Evolutionary conservation across 2,797 vertebrate species (phyloP), one percentile per base, ranked within the genome.

Genomic region (Rhinogobio ventralis): DNA sequence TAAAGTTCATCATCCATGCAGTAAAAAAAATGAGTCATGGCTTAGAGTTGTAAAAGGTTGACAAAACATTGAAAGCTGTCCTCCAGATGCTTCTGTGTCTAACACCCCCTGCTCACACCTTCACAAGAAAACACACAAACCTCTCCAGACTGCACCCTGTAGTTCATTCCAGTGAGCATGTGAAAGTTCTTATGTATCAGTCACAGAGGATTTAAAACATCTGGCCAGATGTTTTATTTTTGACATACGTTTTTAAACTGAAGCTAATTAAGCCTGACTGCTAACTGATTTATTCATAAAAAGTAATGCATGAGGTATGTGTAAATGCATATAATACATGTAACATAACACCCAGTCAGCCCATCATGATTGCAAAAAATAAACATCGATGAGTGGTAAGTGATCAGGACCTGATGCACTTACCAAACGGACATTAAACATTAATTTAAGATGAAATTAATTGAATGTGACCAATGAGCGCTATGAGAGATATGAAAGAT

Each of bases 201-300:
- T 64, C 76, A 49, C 39, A 45, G n/a, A 39, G 36, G 36, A 77
- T 77, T 76, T 78, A 77, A 73, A 78, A 78, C 55, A 78, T 69
- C 30, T 68, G 46, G 20, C 30, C 20, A 79, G 30, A 2, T 8
- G 10, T 79, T n/a, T 74, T 62, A 17, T 7, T 25, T 62, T 25
- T 57, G 23, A 13, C 42, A 67, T 68, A 7, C 20, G n/a, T n/a
- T 62, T 45, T 45, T 2, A 28, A 42, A 77, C 2, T 3, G 2
- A 60, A 39, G 33, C 20, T 57, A 57, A 60, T 60, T 42, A 42
- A 42, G n/a, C 8, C 55, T 11, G 51, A n/a, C 2, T 45, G 8
- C 36, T 20, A 75, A 36, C 19, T 75, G 3, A 39, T 25, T 57
- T 13, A 57, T 57, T 39, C 19, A 55, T n/a, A 75, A 76, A 74